Base-by-base conservation (phyloP, 2,797 vertebrate genomes). In the Sebastes wilsoni region DNA sequence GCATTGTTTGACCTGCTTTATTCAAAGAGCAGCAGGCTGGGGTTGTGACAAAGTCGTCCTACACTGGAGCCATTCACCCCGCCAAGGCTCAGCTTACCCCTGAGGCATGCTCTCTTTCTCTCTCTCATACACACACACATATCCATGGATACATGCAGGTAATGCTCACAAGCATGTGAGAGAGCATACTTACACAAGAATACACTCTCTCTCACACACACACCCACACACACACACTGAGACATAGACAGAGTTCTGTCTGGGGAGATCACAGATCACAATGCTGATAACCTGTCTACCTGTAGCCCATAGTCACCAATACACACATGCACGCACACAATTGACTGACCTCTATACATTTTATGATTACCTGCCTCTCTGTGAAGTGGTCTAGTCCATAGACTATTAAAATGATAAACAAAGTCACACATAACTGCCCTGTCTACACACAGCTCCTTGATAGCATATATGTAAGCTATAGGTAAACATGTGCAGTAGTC, bases 1-100 rank as follows among this genome's bases (percentile, higher is more conserved):
- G 87, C 91, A 90, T 93, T 93, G 92, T 94, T 90, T 92, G 92
- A 93, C 91, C 90, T 80, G 87, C 90, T 92, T 92, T 93, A 93
- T 93, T 93, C 91, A 87, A 87, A 84, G 87, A 90, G 89, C 86
- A 91, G 85, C 88, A 87, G 84, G 87, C 90, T 87, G 83, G 88
- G 80, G 77, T 90, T 87, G 88, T 91, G 89, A 93, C 93, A 93
- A 85, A 91, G 90, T 92, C 89, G 83, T 88, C 87, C 89, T 87
- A 94, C 92, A 95, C 90, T 94, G 91, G 91, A 93, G 91, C 91
- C 90, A 92, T 93, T 93, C 89, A 93, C 86, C 88, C 84, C 16
- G 8, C 79, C 23, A 25, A 83, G 82, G 93, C 92, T 93, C 92
- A 82, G 71, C 83, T 93, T 92, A 90, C 92, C 88, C 87, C 86